Base-by-base conservation (phyloP, 2,113 vertebrate species). In the Entosphenus tridentatus region DNA sequence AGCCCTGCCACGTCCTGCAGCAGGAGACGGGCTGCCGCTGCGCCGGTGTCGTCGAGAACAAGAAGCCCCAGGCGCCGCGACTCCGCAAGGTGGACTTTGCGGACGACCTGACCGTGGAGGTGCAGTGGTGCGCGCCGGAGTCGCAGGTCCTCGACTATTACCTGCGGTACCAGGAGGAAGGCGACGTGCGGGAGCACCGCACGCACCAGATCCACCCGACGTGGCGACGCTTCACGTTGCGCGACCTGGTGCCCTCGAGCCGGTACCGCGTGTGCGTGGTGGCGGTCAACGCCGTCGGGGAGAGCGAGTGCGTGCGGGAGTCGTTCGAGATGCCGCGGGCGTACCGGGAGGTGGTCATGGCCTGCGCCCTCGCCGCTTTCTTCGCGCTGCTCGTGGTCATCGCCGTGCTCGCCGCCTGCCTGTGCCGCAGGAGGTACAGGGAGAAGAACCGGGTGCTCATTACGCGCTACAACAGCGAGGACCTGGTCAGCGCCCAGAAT, bases 211-310 rank as follows among this genome's bases (percentile, higher is more conserved):
- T 65, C 10, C 62, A 65, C 21, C 10, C 8, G n/a, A 16, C 62
- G 10, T 65, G 62, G 62, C 62, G 62, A 8, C 62, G 62, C 10
- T 65, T 65, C 10, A 11, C 21, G n/a, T 10, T 65, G n/a, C 62
- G 62, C n/a, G 10, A 65, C 62, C 62, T 65, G n/a, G 21, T 65
- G 21, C 62, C 62, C 21, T n/a, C n/a, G 9, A 65, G 62, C 21
- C n/a, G 62, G n/a, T 65, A 65, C 62, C 11, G 8, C 62, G 62
- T 65, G 62, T 65, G 62, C 62, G 21, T 65, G n/a, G 62, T 65
- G 8, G 62, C 62, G n/a, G 62, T 8, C 62, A 65, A 65, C 62
- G 10, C n/a, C n/a, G 62, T 21, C 9, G 62, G 62, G 14, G n/a
- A 21, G n/a, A 16, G n/a, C 8, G n/a, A n/a, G n/a, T 65, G 62